A percentile compares a stretch with the other conserved stretches of the same genome.
Evolutionary conservation across 2,888 invertebrate species (phyloP).

Genomic region (Ornithoptera alexandrae): DNA sequence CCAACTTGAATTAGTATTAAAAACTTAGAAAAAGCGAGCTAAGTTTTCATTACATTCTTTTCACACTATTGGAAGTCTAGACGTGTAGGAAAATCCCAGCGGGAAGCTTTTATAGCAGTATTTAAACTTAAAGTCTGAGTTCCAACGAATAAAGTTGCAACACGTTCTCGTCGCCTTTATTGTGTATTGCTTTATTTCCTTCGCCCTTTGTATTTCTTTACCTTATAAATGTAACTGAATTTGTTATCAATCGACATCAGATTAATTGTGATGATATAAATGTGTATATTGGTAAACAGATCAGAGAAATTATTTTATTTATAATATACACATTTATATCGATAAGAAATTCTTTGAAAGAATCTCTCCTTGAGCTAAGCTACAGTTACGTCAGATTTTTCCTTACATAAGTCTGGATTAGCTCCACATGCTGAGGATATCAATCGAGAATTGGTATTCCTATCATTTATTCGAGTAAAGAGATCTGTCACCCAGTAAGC

Average conservation of each 20-base stretch:
- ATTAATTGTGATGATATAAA: too few relatives aligned
- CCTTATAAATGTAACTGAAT: background rate
- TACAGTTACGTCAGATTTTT: too few relatives aligned
- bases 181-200: constrained; percentile 9
- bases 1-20: background rate
- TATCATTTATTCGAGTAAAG: too few relatives aligned
- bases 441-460: too few relatives aligned
- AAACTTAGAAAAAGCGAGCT: background rate
- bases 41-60: constrained; percentile 9
- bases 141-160: background rate
- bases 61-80: constrained; percentile 14
- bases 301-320: too few relatives aligned
- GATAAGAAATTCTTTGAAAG: too few relatives aligned
- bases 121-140: constrained; percentile 6
- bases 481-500: too few relatives aligned
- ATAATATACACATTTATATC: too few relatives aligned
- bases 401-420: too few relatives aligned
- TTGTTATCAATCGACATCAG: background rate
- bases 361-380: too few relatives aligned
- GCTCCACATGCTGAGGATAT: too few relatives aligned
- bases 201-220: background rate
- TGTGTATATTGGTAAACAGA: too few relatives aligned
- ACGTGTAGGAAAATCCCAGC: constrained; percentile 13
- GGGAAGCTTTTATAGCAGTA: constrained; percentile 11
- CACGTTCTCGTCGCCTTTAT: background rate